phyloP scores from a whole-genome alignment of 2,797 vertebrate genomes.

The Aldrovandia affinis region DNA sequence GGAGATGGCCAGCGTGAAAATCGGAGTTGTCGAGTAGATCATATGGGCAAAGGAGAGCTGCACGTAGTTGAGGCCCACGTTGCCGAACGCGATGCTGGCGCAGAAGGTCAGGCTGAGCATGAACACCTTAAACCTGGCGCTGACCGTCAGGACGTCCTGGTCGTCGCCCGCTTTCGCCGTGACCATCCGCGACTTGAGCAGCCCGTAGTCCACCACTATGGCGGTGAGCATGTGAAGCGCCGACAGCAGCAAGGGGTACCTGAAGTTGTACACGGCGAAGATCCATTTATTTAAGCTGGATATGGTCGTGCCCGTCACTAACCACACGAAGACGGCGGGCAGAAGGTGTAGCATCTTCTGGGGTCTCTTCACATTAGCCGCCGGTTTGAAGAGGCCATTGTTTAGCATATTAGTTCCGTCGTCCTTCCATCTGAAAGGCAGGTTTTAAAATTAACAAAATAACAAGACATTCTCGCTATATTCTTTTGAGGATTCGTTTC shows the following conservation, averaged over 20 bases:
- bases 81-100: conserved; percentile 91
- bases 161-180: conserved; percentile 52
- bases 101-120: conserved; percentile 93
- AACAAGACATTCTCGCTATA: background rate
- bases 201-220: conserved; percentile 81
- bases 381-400: background rate
- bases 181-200: conserved; percentile 75
- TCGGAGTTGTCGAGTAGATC: conserved; percentile 91
- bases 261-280: conserved; percentile 89
- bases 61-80: conserved; percentile 89
- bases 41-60: conserved; percentile 94
- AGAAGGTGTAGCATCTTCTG: conserved; percentile 77
- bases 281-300: conserved; percentile 99
- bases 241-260: conserved; percentile 89
- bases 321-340: conserved; percentile 82
- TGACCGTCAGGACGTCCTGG: conserved; percentile 62
- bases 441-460: background rate
- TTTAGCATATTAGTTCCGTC: background rate
- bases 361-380: conserved; percentile 38
- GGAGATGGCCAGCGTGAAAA: conserved; percentile 91
- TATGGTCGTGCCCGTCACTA: conserved; percentile 90
- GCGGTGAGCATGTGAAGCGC: conserved; percentile 94
- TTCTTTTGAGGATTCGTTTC: background rate
- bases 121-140: conserved; percentile 81
- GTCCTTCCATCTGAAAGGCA: background rate